These are phyloP conservation scores for Ricordea florida DNA, from an alignment of 92 coral and sea anemone genomes.

Conservation along the genomic window DNA sequence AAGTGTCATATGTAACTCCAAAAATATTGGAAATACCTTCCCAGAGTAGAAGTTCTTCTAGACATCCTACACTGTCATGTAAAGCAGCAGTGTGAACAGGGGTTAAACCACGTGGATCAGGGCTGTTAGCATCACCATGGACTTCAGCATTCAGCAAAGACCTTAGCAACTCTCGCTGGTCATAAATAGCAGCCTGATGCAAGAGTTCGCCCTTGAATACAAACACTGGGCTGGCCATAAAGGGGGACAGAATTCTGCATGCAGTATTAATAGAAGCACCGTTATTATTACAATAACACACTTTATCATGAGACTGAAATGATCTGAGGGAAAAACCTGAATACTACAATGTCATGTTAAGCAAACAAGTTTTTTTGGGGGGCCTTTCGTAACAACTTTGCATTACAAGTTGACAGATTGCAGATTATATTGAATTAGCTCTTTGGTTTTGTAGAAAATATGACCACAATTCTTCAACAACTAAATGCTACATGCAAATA, in stretches of 20 bases:
- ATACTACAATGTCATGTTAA: too few relatives aligned
- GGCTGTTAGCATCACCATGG: conserved; percentile 90
- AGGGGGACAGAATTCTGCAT: not conserved
- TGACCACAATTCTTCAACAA: too few relatives aligned
- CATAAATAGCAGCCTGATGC: conserved; percentile 96
- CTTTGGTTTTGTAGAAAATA: too few relatives aligned
- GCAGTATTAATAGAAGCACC: too few relatives aligned
- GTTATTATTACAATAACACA: too few relatives aligned
- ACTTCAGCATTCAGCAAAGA: conserved; percentile 74
- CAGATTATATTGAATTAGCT: too few relatives aligned
- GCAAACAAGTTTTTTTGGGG: too few relatives aligned
- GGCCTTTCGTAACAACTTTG: too few relatives aligned
- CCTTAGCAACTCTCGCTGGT: conserved; percentile 78
- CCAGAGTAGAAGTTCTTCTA: conserved; percentile 72
- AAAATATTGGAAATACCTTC: conserved; percentile 83
- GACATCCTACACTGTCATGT: conserved; percentile 85
- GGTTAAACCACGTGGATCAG: conserved; percentile 84
- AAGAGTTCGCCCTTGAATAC: conserved; percentile 85
- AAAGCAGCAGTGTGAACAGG: conserved; percentile 96
- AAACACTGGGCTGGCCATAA: conserved; percentile 83
- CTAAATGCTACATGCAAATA: too few relatives aligned
- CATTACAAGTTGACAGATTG: too few relatives aligned
- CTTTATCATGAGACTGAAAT: too few relatives aligned
- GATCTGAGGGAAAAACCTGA: too few relatives aligned
- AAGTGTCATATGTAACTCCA: not conserved